Evolutionary conservation across 2,113 vertebrate species (phyloP), one percentile per base, ranked within the genome.

Genomic region (Pavo muticus): DNA sequence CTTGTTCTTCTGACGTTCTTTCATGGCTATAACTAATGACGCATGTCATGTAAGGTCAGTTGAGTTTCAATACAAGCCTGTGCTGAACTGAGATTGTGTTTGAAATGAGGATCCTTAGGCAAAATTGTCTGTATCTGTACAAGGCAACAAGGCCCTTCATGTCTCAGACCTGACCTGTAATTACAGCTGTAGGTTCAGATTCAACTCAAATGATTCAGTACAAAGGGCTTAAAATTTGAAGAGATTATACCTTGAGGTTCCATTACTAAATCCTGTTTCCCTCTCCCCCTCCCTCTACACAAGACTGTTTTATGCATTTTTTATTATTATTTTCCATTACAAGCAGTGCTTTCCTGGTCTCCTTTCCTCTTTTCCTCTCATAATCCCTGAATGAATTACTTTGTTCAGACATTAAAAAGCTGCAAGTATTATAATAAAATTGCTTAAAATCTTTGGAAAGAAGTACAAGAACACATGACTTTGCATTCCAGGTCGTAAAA

Each of bases 401-500:
- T 84, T 94, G 56, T 93, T 95, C 77, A 54, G 63, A 84, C 60
- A 67, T 65, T 64, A 78, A 91, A 95, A 91, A 85, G 60, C 86
- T 85, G 64, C 11, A 88, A 96, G 80, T 90, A 90, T 93, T 95
- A 86, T 61, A 90, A 82, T 85, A 84, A 91, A 95, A 96, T 64
- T 81, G 81, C 94, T 90, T 90, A 64, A 96, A 96, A 92, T 80
- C 80, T 88, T 91, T 89, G 94, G 92, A 93, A 95, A 93, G 76
- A 92, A 87, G 63, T 59, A 95, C 48, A 84, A 56, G 83, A 88
- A 90, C 81, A 68, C 84, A 87, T 40, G 72, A 57, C 50, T 97
- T 97, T 88, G 44, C 84, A 96, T 95, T 97, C 90, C 78, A 94
- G 64, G 91, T 97, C 61, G 10, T 97, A 97, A 98, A 98, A 84